A percentile compares a stretch with the other conserved stretches of the same genome.
phyloP scores from a whole-genome alignment of 2,797 vertebrate genomes.

The Yasuhikotakia modesta region DNA sequence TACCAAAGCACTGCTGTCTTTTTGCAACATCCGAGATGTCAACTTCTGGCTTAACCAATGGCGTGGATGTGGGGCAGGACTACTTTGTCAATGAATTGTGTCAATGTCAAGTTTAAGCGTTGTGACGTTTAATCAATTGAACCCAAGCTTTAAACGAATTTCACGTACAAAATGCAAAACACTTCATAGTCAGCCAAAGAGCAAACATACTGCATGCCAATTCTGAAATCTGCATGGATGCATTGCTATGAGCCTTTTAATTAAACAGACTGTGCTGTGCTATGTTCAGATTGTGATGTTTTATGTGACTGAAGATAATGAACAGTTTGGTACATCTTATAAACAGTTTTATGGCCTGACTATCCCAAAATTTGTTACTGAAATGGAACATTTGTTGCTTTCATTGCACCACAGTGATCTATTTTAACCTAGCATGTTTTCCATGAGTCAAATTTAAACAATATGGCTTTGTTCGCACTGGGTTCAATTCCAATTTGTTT shows the following conservation, averaged over 20 bases:
- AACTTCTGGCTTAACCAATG: background rate
- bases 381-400: background rate
- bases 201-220: background rate
- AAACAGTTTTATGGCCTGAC: background rate
- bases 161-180: background rate
- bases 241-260: background rate
- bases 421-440: background rate
- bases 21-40: background rate
- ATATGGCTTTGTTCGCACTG: background rate
- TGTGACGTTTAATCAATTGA: background rate
- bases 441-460: background rate
- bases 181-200: background rate
- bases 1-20: background rate
- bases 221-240: background rate
- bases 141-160: background rate
- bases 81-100: background rate
- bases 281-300: background rate
- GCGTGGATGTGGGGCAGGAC: background rate
- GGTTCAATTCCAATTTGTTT: background rate
- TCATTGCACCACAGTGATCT: background rate
- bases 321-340: background rate
- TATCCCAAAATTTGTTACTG: background rate
- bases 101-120: background rate
- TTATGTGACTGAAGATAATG: background rate
- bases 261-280: background rate